Percentiles rank a stretch among this genome's conserved stretches.
Evolutionary conservation across 2,888 invertebrate genomes (phyloP).

Genomic region (Acronicta alni): DNA sequence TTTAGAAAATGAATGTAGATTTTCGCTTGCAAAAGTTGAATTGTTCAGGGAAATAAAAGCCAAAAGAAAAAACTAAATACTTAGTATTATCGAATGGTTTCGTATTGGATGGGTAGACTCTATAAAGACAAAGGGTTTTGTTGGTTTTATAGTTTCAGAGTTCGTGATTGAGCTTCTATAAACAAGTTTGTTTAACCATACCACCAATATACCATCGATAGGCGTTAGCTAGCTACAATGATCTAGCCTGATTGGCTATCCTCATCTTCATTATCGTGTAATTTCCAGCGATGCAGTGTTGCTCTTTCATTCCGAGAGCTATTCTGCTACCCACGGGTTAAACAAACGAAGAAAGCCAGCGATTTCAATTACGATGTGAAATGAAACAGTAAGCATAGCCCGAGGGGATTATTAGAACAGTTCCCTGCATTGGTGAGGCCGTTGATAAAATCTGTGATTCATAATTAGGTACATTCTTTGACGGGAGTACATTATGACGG

Average conservation of each 20-base stretch:
- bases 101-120: no score
- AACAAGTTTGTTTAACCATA: no score
- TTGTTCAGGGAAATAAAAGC: no score
- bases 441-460: slow-evolving; percentile 67
- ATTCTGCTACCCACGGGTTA: slow-evolving; percentile 31
- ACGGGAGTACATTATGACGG: slow-evolving; percentile 32
- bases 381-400: slow-evolving; percentile 55
- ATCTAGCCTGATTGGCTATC: slow-evolving; percentile 17
- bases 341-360: slow-evolving; percentile 38
- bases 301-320: slow-evolving; percentile 35
- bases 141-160: no score
- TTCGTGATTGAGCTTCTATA: no score
- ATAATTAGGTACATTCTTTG: slow-evolving; percentile 66
- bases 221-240: no score
- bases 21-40: background rate
- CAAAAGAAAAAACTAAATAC: no score
- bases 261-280: slow-evolving; percentile 20
- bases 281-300: slow-evolving; percentile 39
- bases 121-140: no score
- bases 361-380: slow-evolving; percentile 58
- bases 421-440: slow-evolving; percentile 46
- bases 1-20: slow-evolving; percentile 9
- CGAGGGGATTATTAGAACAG: slow-evolving; percentile 48
- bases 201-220: no score
- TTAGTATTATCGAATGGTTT: no score